A percentile compares a stretch with the other conserved stretches of the same genome.
phyloP scores from a whole-genome alignment of 2,113 vertebrate species.

The Heterotis niloticus region DNA sequence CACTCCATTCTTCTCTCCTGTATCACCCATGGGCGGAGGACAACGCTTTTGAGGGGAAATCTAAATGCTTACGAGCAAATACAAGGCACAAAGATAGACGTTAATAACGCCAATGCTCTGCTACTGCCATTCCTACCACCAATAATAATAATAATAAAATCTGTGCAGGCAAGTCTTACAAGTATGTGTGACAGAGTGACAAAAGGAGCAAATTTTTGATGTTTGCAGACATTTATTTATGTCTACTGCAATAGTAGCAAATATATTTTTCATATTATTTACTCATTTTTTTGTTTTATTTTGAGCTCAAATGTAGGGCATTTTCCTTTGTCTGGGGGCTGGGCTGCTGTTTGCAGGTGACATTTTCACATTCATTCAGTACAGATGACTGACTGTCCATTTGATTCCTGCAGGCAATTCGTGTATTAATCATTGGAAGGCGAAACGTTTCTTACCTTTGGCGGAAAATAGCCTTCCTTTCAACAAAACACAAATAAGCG shows the following conservation, averaged over 20 bases:
- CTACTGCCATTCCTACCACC: too few relatives aligned
- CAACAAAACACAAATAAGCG: not conserved
- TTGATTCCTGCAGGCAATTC: not conserved
- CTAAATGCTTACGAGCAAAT: not conserved
- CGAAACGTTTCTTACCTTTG: not conserved
- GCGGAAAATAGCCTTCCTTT: not conserved
- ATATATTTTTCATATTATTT: not conserved
- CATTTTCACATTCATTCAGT: constrained; percentile 12
- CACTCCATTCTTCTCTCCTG: not conserved
- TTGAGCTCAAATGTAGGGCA: too few relatives aligned
- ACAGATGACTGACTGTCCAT: not conserved
- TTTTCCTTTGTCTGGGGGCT: not conserved
- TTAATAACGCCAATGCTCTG: too few relatives aligned
- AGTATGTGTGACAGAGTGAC: too few relatives aligned
- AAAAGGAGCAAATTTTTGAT: too few relatives aligned
- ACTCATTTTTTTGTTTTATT: too few relatives aligned
- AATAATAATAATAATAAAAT: too few relatives aligned
- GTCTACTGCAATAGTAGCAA: not conserved
- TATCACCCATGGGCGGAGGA: not conserved
- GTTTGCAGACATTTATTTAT: not conserved
- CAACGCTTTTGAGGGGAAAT: not conserved
- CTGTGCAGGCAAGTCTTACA: too few relatives aligned
- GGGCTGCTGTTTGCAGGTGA: not conserved
- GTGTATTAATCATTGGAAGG: not conserved
- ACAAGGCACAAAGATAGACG: too few relatives aligned